Evolutionary conservation across 1,140 invertebrate genomes (phyloP).

Genomic region (Macrocentrus cingulum): DNA sequence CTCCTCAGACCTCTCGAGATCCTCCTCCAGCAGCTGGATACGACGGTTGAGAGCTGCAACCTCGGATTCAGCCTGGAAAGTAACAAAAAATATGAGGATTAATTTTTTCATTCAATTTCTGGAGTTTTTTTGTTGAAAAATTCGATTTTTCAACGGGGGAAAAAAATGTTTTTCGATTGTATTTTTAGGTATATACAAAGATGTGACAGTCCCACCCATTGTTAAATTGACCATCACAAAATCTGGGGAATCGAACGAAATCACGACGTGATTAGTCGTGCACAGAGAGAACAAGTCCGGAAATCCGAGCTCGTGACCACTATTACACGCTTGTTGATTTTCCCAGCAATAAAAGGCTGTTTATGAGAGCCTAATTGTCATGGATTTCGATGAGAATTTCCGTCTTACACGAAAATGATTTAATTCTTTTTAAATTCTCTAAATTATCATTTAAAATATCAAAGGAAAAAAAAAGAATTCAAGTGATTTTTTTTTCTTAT

Average conservation of each 20-base stretch:
- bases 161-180: background rate
- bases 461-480: too few species aligned
- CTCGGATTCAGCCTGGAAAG: slow-evolving; percentile 93
- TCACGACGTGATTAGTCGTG: slow-evolving; percentile 7
- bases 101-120: background rate
- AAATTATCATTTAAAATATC: too few species aligned
- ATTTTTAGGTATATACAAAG: too few species aligned
- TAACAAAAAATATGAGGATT: slow-evolving; percentile 9
- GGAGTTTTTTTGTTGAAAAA: too few species aligned
- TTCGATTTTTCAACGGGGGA: too few species aligned
- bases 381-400: too few species aligned
- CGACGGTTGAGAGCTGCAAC: slow-evolving; percentile 96
- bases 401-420: too few species aligned
- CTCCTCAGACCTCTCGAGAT: slow-evolving; percentile 97
- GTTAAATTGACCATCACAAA: background rate
- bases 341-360: background rate
- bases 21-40: slow-evolving; percentile 98
- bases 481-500: background rate
- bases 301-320: slow-evolving; percentile 20
- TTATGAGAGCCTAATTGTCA: background rate
- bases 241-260: slow-evolving; percentile 11
- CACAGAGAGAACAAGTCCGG: slow-evolving; percentile 15
- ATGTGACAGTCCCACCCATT: slow-evolving; percentile 12
- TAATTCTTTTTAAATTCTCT: too few species aligned
- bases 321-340: slow-evolving; percentile 21